Evolutionary conservation across 2,113 vertebrate species (phyloP).

Genomic region (Limnothrissa miodon): DNA sequence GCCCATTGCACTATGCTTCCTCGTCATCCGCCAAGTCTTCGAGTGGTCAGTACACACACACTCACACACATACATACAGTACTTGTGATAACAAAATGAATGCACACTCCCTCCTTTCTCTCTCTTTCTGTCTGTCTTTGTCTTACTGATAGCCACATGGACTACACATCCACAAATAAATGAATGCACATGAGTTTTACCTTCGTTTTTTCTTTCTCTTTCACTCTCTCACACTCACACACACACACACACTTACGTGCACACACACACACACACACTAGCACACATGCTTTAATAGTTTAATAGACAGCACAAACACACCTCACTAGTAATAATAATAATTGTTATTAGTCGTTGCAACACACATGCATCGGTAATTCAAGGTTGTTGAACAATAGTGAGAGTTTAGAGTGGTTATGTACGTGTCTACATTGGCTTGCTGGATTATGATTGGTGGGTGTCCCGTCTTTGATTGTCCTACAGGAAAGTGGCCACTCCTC

Average conservation of each 20-base stretch:
- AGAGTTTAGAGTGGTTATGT: neutral
- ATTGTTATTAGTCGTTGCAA: neutral
- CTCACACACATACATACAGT: neutral
- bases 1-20: constrained; percentile 84
- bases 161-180: neutral
- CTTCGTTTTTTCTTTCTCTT: neutral
- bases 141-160: neutral
- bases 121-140: neutral
- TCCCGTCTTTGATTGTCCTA: constrained; percentile 9
- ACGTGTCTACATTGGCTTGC: neutral
- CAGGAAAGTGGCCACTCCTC: constrained; percentile 75
- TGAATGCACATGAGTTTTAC: neutral
- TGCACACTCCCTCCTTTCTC: neutral
- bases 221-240: neutral
- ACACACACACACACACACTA: neutral
- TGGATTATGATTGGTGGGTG: neutral
- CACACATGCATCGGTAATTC: no score
- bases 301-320: neutral
- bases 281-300: neutral
- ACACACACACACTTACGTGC: neutral
- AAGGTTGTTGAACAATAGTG: neutral
- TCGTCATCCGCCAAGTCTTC: constrained; percentile 83
- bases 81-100: neutral
- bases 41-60: constrained; percentile 77
- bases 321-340: neutral